phyloP scores from a whole-genome alignment of 1,140 invertebrate species.

The Vanessa atalanta region DNA sequence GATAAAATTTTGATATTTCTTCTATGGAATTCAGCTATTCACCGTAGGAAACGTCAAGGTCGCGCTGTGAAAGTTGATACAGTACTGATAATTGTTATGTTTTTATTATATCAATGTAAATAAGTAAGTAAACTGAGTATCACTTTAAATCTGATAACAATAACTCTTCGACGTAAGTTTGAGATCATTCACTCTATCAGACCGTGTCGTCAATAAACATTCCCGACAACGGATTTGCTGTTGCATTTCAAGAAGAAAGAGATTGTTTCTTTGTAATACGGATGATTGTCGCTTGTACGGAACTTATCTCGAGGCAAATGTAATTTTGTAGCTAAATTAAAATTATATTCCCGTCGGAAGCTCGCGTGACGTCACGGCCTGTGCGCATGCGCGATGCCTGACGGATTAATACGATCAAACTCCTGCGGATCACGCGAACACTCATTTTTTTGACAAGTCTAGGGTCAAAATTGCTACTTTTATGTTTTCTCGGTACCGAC shows the following conservation, averaged over 20 bases:
- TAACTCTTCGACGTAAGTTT: conserved; percentile 41
- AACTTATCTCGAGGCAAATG: conserved; percentile 21
- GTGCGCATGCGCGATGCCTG: conserved; percentile 64
- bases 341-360: conserved; percentile 71
- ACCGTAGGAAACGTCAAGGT: conserved; percentile 46
- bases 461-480: conserved; percentile 36
- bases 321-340: conserved; percentile 50
- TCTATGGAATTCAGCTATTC: conserved; percentile 49
- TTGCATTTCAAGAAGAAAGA: background rate
- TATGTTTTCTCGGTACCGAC: conserved; percentile 33
- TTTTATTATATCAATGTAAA: conserved; percentile 27
- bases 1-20: conserved; percentile 54
- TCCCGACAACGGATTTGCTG: conserved; percentile 37
- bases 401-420: conserved; percentile 72
- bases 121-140: conserved; percentile 28
- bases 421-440: conserved; percentile 62
- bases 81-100: conserved; percentile 10
- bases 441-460: conserved; percentile 54
- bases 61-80: conserved; percentile 10
- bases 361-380: conserved; percentile 71
- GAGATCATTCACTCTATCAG: conserved; percentile 58
- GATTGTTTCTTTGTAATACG: conserved; percentile 28
- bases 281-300: conserved; percentile 37
- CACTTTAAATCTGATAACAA: conserved; percentile 38
- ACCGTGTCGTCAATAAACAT: conserved; percentile 60